Base-by-base conservation (phyloP, 2,797 vertebrate genomes). In the Pempheris klunzingeri region DNA sequence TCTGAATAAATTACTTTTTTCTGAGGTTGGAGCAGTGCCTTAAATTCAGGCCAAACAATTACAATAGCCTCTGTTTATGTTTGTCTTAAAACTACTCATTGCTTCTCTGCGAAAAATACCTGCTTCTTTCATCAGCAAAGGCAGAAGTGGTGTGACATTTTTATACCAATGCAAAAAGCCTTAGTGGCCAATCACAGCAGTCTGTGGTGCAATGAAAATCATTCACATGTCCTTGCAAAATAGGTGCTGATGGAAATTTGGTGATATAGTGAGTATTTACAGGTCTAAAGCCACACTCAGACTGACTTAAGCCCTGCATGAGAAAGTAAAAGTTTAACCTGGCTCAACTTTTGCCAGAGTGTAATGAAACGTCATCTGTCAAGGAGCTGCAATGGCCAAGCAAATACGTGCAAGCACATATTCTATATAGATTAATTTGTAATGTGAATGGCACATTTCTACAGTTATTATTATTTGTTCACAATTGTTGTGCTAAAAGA, bases 191-290 rank as follows among this genome's bases (percentile, higher is more conserved):
- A 1, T 41, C 24, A 70, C 34, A 20, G 36, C 59, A 43, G 34
- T 7, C 22, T 55, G 22, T 32, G 17, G 26, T 6, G 20, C 20
- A 0, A 5, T 12, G 18, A 50, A 34, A 54, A 46, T 36, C 20
- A 66, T 57, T 49, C 14, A 24, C 41, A 47, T 14, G 3, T 41
- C 17, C 24, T 70, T n/a, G 20, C 24, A 70, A 64, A 67, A 50
- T 53, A 17, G 14, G 2, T 18, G 7, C 7, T 44, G 22, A 63
- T 55, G 17, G 13, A 44, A 24, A 20, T 71, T 18, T 60, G 14
- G 44, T 52, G 22, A 49, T 22, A 55, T 14, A 28, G 7, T 46
- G 14, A 54, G 32, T 12, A 50, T 54, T n/a, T 28, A 10, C 14
- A 38, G 17, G 11, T 66, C 65, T 34, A 17, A 34, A 15, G n/a